Conservation (phyloP, 2,888 invertebrate genomes). For the Helobdella robusta region DNA sequence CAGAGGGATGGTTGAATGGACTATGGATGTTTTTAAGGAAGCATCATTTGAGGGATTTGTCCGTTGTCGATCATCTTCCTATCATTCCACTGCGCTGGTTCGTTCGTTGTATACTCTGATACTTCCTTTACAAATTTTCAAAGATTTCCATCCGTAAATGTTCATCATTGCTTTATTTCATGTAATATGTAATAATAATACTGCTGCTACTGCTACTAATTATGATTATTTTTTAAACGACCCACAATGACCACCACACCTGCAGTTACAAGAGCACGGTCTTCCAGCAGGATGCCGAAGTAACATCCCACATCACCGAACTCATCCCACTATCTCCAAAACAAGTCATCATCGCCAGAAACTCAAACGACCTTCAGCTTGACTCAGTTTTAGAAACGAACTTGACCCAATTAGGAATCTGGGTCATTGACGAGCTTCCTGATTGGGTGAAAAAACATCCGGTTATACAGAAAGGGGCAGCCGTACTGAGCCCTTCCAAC, state of each 20-base stretch:
- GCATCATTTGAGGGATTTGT: constrained; percentile 30
- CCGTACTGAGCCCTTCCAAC: background rate
- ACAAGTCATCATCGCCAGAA: constrained; percentile 27
- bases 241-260: too few species aligned
- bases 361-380: constrained; percentile 30
- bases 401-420: constrained; percentile 30
- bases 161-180: background rate
- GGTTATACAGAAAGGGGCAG: constrained; percentile 20
- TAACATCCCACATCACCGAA: constrained; percentile 18
- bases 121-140: background rate
- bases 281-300: background rate
- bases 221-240: too few species aligned
- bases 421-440: constrained; percentile 33
- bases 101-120: background rate
- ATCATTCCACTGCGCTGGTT: constrained; percentile 30
- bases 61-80: constrained; percentile 32
- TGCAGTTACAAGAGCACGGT: constrained; percentile 16
- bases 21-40: constrained; percentile 34
- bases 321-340: constrained; percentile 29
- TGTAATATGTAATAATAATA: too few species aligned
- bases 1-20: constrained; percentile 32
- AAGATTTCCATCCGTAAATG: background rate
- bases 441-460: constrained; percentile 33
- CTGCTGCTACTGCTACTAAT: too few species aligned
- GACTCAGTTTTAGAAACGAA: constrained; percentile 27